Evolutionary conservation across 2,113 vertebrate genomes (phyloP).

Genomic region (Damaliscus lunatus): DNA sequence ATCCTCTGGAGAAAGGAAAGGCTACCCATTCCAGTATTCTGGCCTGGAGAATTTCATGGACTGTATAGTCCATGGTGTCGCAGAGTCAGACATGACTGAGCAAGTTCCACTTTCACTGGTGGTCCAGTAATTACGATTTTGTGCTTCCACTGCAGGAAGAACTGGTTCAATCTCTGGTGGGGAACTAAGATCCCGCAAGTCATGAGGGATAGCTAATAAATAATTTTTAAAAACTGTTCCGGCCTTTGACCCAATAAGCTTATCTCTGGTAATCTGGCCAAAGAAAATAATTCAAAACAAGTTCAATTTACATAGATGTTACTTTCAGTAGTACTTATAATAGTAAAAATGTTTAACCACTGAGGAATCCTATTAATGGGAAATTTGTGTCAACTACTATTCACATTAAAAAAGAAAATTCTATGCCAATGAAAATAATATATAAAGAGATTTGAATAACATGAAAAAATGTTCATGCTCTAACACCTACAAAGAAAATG

Average conservation of each 20-base stretch:
- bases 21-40: not conserved
- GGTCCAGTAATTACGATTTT: not conserved
- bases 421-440: not conserved
- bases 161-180: not conserved
- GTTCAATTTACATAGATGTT: not conserved
- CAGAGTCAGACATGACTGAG: not conserved
- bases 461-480: not conserved
- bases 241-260: not conserved
- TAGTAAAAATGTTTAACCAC: not conserved
- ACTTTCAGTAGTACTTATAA: not conserved
- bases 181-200: not conserved
- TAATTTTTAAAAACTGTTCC: not conserved
- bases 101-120: not conserved
- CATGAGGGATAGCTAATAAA: not conserved
- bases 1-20: not conserved
- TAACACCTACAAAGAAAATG: not conserved
- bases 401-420: not conserved
- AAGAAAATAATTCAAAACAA: slow-evolving; percentile 2
- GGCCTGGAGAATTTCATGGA: not conserved
- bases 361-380: not conserved
- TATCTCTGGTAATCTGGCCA: not conserved
- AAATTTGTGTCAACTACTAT: not conserved
- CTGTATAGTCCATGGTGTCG: not conserved
- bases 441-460: not conserved
- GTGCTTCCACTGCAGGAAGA: not conserved